Percentiles rank a stretch among this genome's conserved stretches.
Evolutionary conservation across 2,888 invertebrate genomes (phyloP).

Genomic region (Eupithecia centaureata): DNA sequence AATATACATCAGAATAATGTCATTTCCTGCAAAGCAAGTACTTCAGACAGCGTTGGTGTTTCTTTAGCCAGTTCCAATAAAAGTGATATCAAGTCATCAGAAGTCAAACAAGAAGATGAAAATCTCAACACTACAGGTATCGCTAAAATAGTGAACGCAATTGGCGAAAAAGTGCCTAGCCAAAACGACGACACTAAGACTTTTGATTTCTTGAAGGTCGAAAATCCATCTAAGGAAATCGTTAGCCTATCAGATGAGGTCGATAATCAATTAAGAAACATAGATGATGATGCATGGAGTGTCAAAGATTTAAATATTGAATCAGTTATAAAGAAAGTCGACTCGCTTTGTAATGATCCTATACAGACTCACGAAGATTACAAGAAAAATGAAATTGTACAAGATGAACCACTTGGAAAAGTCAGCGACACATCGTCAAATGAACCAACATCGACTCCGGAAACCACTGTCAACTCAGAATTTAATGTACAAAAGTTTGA

Average conservation of each 20-base stretch:
- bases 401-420: constrained; percentile 24
- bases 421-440: constrained; percentile 24
- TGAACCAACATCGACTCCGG: constrained; percentile 18
- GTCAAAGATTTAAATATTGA: constrained; percentile 91
- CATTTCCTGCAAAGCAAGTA: constrained; percentile 18
- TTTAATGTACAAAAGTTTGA: constrained; percentile 41
- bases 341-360: constrained; percentile 84
- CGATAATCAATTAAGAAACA: constrained; percentile 71
- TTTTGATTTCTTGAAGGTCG: constrained; percentile 33
- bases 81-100: constrained; percentile 12
- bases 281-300: constrained; percentile 91
- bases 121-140: constrained; percentile 14
- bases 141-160: constrained; percentile 20
- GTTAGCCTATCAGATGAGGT: constrained; percentile 32
- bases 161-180: constrained; percentile 26
- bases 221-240: constrained; percentile 28
- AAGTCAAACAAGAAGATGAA: constrained; percentile 23
- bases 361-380: constrained; percentile 42
- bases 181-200: constrained; percentile 27
- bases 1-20: constrained; percentile 18
- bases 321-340: constrained; percentile 91
- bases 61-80: constrained; percentile 12
- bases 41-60: neutral
- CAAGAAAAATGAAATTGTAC: constrained; percentile 35
- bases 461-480: constrained; percentile 43